phyloP scores from a whole-genome alignment of 2,888 invertebrate species.

The Limnephilus auricula region DNA sequence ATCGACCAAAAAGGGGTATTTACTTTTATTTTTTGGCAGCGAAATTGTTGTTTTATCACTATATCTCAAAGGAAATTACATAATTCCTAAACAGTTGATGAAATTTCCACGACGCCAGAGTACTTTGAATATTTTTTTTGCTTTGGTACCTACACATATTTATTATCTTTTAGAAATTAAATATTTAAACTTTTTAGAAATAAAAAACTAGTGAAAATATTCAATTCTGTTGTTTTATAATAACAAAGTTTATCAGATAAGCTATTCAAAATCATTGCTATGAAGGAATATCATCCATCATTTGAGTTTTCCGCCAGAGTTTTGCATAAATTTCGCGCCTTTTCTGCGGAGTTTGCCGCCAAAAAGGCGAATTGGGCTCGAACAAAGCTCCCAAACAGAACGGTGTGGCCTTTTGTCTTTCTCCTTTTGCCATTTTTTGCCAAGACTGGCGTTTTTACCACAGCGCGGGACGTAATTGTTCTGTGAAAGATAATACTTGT shows the following conservation, averaged over 20 bases:
- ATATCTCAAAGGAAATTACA: background rate
- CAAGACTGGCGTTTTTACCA: slow-evolving; percentile 17
- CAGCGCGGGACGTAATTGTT: slow-evolving; percentile 31
- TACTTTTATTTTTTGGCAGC: too few species aligned
- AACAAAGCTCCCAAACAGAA: slow-evolving; percentile 47
- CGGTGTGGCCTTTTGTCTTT: slow-evolving; percentile 40
- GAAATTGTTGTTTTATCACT: too few species aligned
- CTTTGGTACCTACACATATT: background rate
- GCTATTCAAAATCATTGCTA: background rate
- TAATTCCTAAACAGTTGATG: background rate
- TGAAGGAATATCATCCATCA: background rate
- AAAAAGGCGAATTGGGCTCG: slow-evolving; percentile 35
- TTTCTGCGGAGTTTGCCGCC: slow-evolving; percentile 16
- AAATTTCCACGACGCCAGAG: background rate
- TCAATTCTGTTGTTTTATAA: background rate
- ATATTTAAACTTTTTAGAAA: too few species aligned
- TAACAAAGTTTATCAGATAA: background rate
- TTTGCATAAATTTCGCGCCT: slow-evolving; percentile 35
- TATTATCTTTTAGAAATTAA: too few species aligned
- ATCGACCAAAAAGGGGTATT: background rate
- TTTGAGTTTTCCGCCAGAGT: slow-evolving; percentile 19
- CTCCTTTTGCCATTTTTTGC: slow-evolving; percentile 21
- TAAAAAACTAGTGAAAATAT: background rate
- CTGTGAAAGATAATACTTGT: slow-evolving; percentile 32
- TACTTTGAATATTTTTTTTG: background rate